phyloP scores from a whole-genome alignment of 2,888 invertebrate species.

The Luffia ferchaultella region DNA sequence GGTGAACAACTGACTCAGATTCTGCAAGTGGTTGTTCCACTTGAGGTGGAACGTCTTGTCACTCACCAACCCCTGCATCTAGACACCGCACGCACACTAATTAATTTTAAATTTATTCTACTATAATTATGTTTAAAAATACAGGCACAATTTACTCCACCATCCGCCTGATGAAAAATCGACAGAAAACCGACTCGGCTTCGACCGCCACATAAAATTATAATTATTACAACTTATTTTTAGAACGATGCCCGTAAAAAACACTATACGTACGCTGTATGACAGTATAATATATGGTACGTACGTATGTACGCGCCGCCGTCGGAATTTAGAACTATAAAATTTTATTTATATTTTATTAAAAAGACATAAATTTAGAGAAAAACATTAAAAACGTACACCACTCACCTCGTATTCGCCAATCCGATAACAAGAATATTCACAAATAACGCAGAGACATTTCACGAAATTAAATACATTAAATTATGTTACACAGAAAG shows the following conservation, averaged over 20 bases:
- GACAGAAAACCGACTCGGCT: conserved; percentile 58
- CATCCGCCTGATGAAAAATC: conserved; percentile 40
- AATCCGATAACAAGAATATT: conserved; percentile 57
- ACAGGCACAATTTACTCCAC: conserved; percentile 15
- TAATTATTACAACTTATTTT: conserved; percentile 68
- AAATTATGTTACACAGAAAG: conserved; percentile 68
- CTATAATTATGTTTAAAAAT: not conserved
- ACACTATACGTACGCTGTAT: conserved; percentile 67
- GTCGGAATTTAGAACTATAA: conserved; percentile 60
- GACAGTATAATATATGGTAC: conserved; percentile 63
- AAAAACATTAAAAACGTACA: conserved; percentile 34
- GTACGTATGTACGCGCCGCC: conserved; percentile 64
- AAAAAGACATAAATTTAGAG: conserved; percentile 31
- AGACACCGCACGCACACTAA: conserved; percentile 38
- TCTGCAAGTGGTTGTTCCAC: conserved; percentile 79
- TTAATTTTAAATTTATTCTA: not conserved
- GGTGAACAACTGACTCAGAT: conserved; percentile 74
- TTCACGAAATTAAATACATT: conserved; percentile 60
- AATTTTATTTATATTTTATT: conserved; percentile 47
- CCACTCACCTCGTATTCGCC: conserved; percentile 55
- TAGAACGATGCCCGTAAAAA: conserved; percentile 68
- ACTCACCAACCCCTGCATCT: conserved; percentile 68
- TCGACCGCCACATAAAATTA: conserved; percentile 67
- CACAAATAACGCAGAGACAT: conserved; percentile 64
- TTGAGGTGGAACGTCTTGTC: conserved; percentile 74